A percentile compares a stretch with the other conserved stretches of the same genome.
Conservation (phyloP, 2,888 invertebrate genomes). For the Drosophila algonquin region DNA sequence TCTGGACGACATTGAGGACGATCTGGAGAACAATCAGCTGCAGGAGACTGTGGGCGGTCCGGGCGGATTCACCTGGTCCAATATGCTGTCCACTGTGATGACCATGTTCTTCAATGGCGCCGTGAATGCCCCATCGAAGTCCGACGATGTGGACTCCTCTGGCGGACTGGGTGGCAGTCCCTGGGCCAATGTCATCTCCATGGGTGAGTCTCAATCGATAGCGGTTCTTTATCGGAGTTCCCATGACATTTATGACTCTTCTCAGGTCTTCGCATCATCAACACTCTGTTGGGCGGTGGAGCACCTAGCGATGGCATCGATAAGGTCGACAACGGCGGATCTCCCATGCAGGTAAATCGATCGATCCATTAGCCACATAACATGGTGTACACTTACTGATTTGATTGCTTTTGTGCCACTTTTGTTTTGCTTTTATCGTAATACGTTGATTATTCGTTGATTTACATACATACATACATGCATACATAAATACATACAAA, state of each 20-base stretch:
- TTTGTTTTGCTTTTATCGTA: constrained; percentile 51
- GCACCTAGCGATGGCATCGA: constrained; percentile 92
- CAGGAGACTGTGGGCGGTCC: constrained; percentile 86
- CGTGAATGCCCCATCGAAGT: constrained; percentile 88
- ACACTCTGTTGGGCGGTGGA: constrained; percentile 91
- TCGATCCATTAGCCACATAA: constrained; percentile 31
- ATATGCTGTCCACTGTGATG: constrained; percentile 93
- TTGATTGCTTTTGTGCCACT: constrained; percentile 68
- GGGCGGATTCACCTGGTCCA: constrained; percentile 94
- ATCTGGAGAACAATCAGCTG: constrained; percentile 90
- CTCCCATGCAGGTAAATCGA: constrained; percentile 92
- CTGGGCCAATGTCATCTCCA: constrained; percentile 94
- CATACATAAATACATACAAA: constrained; percentile 5
- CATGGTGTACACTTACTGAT: constrained; percentile 37
- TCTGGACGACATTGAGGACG: constrained; percentile 92
- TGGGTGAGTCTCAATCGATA: constrained; percentile 84
- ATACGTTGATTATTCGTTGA: constrained; percentile 29
- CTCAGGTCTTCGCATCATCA: constrained; percentile 90
- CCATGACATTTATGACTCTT: constrained; percentile 1
- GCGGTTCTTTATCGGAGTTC: too few relatives aligned
- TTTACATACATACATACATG: constrained; percentile 15
- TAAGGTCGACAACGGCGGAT: constrained; percentile 94
- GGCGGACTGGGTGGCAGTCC: constrained; percentile 90
- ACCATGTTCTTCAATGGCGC: constrained; percentile 93
- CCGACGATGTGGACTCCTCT: constrained; percentile 88